These are phyloP conservation scores for Himalopsyche japonica DNA, from an alignment of 2,888 invertebrate species.

Conservation along the genomic window DNA sequence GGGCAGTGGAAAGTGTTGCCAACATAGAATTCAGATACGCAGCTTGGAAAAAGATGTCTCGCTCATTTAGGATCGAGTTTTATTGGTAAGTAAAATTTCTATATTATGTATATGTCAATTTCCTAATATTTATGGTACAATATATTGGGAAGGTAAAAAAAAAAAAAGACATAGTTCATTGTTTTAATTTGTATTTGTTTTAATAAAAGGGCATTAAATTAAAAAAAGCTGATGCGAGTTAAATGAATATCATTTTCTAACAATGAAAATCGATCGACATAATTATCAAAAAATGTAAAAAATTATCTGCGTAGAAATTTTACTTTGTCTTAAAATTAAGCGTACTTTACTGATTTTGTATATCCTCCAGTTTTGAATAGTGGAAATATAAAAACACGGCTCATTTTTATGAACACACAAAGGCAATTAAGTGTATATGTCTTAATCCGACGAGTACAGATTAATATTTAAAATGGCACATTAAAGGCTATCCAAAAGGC, in stretches of 20 bases:
- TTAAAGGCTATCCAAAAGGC: conserved; percentile 9
- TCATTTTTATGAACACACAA: neutral
- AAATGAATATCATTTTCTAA: neutral
- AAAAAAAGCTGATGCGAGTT: neutral
- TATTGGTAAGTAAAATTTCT: no score
- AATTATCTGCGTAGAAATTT: neutral
- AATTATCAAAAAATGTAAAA: neutral
- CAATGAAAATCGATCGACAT: neutral
- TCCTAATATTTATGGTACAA: neutral
- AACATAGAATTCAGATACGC: no score
- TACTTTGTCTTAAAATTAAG: neutral
- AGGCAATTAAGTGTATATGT: neutral
- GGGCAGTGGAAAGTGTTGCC: no score
- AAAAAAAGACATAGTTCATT: neutral
- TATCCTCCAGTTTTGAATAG: neutral
- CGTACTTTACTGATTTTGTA: neutral
- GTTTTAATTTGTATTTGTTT: neutral
- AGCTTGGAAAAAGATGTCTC: no score
- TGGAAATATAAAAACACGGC: neutral
- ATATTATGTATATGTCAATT: neutral
- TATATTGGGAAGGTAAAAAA: neutral
- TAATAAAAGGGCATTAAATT: neutral
- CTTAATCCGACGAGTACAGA: neutral
- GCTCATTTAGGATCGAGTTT: no score
- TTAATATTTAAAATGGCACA: conserved; percentile 7